Evolutionary conservation across 2,113 vertebrate genomes (phyloP), one percentile per base, ranked within the genome.

Genomic region (Grammomys dolichurus): DNA sequence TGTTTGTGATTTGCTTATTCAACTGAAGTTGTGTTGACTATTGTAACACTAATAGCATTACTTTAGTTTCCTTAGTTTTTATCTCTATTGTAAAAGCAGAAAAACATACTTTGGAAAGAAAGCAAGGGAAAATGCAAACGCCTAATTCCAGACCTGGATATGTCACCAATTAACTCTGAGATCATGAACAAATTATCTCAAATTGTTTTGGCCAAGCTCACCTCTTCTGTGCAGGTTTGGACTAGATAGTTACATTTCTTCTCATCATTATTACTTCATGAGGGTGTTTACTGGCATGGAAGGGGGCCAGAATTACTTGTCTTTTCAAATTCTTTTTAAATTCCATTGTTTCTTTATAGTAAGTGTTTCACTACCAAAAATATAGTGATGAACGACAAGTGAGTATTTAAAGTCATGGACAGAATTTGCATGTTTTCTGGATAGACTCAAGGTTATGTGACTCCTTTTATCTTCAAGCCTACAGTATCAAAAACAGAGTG

Each of bases 151-250:
- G 48, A 58, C 54, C 31, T 87, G 2, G 48, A 77, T 90, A 77
- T 97, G 88, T 43, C 48, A 75, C 33, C 91, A 90, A 95, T 93
- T 93, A 97, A 76, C 81, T 75, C 48, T 82, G 67, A 96, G 60
- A 95, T 48, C 73, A 48, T 87, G 65, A 77, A 9, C 46, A 92
- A 96, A 95, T 87, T 77, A 92, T 86, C 80, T 95, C n/a, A 48
- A 81, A 63, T 90, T 82, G 28, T 80, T 54, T 51, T 87, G 93
- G 86, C 54, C 51, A 10, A 5, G 0, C 22, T 92, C 28, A 67
- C 4, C 28, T 75, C 7, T 78, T 91, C 89, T 80, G 46, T 73
- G 58, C 90, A n/a, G 65, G 19, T 58, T 85, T 96, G 70, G 36
- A 91, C 56, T 82, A 12, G 17, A 77, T 4, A 33, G 58, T 69